Conservation (phyloP, 2,888 invertebrate genomes). For the Tiliacea aurago region DNA sequence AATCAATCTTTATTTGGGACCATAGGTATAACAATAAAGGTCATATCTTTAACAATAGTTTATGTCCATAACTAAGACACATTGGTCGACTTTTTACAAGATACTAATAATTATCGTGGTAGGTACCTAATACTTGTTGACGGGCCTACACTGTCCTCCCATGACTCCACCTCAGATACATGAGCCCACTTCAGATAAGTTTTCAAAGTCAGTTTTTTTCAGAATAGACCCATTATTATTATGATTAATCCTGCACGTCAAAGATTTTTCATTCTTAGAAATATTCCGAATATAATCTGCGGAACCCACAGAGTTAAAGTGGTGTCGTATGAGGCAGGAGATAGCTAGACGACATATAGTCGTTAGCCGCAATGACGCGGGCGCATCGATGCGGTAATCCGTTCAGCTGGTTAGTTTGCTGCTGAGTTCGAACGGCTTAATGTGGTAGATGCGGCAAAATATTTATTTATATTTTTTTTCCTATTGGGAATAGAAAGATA, state of each 20-base stretch:
- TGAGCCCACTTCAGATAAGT: background rate
- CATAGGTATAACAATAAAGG: too few species aligned
- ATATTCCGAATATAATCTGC: background rate
- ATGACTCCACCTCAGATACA: too few species aligned
- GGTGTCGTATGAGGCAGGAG: slow-evolving; percentile 26
- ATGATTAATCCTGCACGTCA: too few species aligned
- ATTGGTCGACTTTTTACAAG: background rate
- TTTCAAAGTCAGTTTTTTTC: background rate
- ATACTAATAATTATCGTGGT: too few species aligned
- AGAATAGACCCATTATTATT: background rate
- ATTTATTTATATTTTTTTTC: background rate
- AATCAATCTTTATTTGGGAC: too few species aligned
- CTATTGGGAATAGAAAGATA: background rate
- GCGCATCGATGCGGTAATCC: slow-evolving; percentile 67
- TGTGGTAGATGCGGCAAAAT: slow-evolving; percentile 37
- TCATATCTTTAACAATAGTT: background rate
- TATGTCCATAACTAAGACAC: background rate
- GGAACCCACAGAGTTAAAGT: slow-evolving; percentile 5
- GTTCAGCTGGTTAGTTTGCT: slow-evolving; percentile 63
- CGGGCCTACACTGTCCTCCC: too few species aligned
- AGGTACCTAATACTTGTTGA: too few species aligned
- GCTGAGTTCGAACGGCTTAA: background rate
- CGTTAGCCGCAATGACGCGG: slow-evolving; percentile 72
- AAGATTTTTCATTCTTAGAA: background rate
- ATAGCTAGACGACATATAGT: slow-evolving; percentile 59